Evolutionary conservation across 2,797 vertebrate genomes (phyloP).

Genomic region (Iguana delicatissima): DNA sequence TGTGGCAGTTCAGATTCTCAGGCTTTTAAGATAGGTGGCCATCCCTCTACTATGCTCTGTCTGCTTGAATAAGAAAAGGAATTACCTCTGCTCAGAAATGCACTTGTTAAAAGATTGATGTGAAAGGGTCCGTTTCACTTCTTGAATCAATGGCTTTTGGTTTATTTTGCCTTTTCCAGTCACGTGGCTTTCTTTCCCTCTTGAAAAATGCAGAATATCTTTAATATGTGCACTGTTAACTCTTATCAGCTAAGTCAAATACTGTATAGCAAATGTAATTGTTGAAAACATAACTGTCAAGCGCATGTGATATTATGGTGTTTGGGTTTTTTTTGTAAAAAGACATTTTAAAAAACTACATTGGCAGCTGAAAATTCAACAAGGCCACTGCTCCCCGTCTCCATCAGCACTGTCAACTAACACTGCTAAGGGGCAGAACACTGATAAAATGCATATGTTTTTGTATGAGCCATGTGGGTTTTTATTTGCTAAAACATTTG

Average conservation of each 20-base stretch:
- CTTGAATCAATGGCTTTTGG: conserved; percentile 48
- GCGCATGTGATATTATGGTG: conserved; percentile 67
- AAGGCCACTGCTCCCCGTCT: conserved; percentile 63
- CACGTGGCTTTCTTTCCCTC: conserved; percentile 42
- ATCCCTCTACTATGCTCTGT: conserved; percentile 28
- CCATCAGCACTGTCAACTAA: not conserved
- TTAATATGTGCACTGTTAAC: conserved; percentile 68
- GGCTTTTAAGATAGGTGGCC: conserved; percentile 32
- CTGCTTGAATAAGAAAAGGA: conserved; percentile 54
- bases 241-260: conserved; percentile 67
- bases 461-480: conserved; percentile 48
- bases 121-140: conserved; percentile 60
- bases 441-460: conserved; percentile 28
- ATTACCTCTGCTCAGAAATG: conserved; percentile 72
- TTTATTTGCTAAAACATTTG: conserved; percentile 65
- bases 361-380: conserved; percentile 76
- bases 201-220: conserved; percentile 65
- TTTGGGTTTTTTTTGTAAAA: conserved; percentile 57
- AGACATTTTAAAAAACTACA: conserved; percentile 57
- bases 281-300: conserved; percentile 67
- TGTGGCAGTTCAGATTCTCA: conserved; percentile 55
- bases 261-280: conserved; percentile 67
- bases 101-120: conserved; percentile 52
- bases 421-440: conserved; percentile 57
- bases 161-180: conserved; percentile 55